Evolutionary conservation across 2,797 vertebrate genomes (phyloP), one percentile per base, ranked within the genome.

Genomic region (Poliocrania exsul): DNA sequence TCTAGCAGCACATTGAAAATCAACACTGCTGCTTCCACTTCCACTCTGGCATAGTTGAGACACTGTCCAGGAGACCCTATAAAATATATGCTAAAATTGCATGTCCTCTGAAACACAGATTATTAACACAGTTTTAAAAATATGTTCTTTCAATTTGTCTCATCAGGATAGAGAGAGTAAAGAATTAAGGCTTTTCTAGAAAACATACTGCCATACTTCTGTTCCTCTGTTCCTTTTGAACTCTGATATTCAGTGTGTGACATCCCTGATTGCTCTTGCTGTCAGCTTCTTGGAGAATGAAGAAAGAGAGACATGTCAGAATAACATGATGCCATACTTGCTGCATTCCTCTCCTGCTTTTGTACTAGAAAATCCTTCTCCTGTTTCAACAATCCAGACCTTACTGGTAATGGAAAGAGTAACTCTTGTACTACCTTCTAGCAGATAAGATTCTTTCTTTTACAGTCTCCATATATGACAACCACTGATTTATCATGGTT

Each of bases 1-100:
- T 98, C 97, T 97, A 97, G 95, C 90, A 96, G 94, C 97, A 98
- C 97, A 97, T 97, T 97, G 97, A 97, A 95, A 96, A 97, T 97
- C 97, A 96, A 86, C 82, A 78, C 44, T 23, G 44, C 91, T 73
- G 94, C 90, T 97, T 97, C 97, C 90, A 89, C 95, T 95, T 96
- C n/a, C n/a, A 90, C 90, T 97, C 92, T 94, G 94, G 78, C 81
- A 82, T 92, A 96, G 95, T 90, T 96, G 92, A 96, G 95, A 86
- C 73, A 95, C 90, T 92, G 56, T 93, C 95, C 81, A 91, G 69
- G 90, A 97, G 67, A 80, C 44, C 67, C 80, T 94, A 87, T 85
- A 82, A 88, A 94, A 91, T 86, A 71, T 40, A 78, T 73, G 38
- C 8, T 64, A 81, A 51, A 80, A 62, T 78, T 94, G 25, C n/a